Base-by-base conservation (phyloP, 2,888 invertebrate species). In the Boloria euphrosyne region DNA sequence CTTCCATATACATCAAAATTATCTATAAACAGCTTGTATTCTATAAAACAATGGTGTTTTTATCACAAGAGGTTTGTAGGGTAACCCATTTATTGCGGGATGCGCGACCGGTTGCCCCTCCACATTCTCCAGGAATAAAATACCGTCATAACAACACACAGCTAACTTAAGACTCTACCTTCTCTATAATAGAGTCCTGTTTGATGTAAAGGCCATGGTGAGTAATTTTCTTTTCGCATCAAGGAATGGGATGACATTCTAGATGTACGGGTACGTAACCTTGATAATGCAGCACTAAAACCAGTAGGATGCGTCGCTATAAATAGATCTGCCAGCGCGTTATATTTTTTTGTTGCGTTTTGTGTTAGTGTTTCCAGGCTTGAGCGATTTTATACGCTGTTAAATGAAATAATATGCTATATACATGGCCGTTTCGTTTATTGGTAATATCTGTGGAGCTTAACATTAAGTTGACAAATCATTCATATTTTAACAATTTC, bases 21-120 rank as follows among this genome's bases (percentile, higher is more conserved):
- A 22, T 51, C 43, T 44, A 57, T 17, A 18, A 43, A 55, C 27
- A 55, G 50, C 44, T n/a, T n/a, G 46, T 60, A 55, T 52, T 54
- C 53, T 65, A 68, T 68, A 68, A 71, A 71, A 73, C 74, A 74
- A 70, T 71, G 57, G 70, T 72, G 83, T 89, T 84, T 88, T 80
- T 89, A 85, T 87, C 82, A 82, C 87, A 90, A 87, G 90, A 87
- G 90, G 90, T 91, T 81, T 91, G 89, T 91, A 87, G 91, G 89
- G 89, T 88, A 90, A 91, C 90, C 91, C 87, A 90, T 90, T 90
- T 90, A 87, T 78, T 78, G 85, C 84, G 81, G 79, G 77, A 80
- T 77, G 80, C 79, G 68, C 81, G 81, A 88, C 89, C 89, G 89
- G 87, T 89, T 82, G 73, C 76, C 71, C 61, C 62, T 70, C 66